These are phyloP conservation scores for Andrena minutula DNA, from an alignment of 2,888 invertebrate species.

Conservation along the genomic window DNA sequence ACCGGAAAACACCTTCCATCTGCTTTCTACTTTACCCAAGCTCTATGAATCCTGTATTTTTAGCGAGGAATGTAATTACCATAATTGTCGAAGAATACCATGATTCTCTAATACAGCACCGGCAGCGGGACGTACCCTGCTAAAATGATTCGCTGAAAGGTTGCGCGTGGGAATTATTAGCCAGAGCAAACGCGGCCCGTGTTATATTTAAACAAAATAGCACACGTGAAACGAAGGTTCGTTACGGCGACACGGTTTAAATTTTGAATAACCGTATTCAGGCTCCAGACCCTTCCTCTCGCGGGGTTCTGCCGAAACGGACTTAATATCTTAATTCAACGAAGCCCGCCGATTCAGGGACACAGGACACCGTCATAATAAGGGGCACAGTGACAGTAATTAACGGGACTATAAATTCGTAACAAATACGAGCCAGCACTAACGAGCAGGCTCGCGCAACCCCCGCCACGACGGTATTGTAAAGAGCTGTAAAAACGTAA, in stretches of 20 bases:
- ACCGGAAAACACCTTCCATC: no score
- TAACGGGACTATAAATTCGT: slow-evolving; percentile 44
- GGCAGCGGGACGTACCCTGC: background rate
- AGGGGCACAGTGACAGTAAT: slow-evolving; percentile 41
- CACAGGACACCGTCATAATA: slow-evolving; percentile 26
- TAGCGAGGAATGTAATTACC: background rate
- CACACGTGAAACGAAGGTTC: slow-evolving; percentile 40
- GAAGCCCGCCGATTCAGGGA: slow-evolving; percentile 28
- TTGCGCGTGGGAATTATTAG: slow-evolving; percentile 46
- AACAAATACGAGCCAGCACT: slow-evolving; percentile 20
- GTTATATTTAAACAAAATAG: slow-evolving; percentile 42
- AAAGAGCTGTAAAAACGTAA: slow-evolving; percentile 27
- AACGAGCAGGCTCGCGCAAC: slow-evolving; percentile 30
- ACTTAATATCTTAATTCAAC: slow-evolving; percentile 41
- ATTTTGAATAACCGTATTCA: slow-evolving; percentile 49
- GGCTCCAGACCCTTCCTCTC: background rate
- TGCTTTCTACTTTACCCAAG: no score
- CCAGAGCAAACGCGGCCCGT: slow-evolving; percentile 24
- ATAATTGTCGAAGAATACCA: slow-evolving; percentile 5
- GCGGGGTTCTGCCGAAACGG: slow-evolving; percentile 9
- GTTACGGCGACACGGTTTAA: slow-evolving; percentile 33
- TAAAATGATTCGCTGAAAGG: slow-evolving; percentile 28
- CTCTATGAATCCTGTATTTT: no score
- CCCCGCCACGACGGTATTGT: slow-evolving; percentile 7
- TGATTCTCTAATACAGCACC: slow-evolving; percentile 13